These are phyloP conservation scores for Pseudanteris insignis DNA, from an alignment of 2,888 invertebrate species.

Conservation along the genomic window DNA sequence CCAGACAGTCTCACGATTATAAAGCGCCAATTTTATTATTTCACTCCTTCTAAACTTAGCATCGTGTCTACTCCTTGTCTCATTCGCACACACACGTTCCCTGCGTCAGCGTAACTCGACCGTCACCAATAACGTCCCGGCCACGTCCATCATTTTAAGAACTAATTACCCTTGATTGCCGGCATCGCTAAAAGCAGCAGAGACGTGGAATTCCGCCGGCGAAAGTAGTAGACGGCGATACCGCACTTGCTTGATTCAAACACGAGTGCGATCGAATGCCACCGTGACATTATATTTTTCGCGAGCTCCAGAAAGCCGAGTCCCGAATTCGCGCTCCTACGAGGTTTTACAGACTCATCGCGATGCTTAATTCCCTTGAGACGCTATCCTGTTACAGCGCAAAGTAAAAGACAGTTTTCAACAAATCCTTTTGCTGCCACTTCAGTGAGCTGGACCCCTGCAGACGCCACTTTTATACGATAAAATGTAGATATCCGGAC, in stretches of 20 bases:
- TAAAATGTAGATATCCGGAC: conserved; percentile 24
- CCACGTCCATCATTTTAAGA: conserved; percentile 52
- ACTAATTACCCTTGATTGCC: conserved; percentile 55
- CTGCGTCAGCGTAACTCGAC: conserved; percentile 12
- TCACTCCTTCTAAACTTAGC: conserved; percentile 51
- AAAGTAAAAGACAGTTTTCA: conserved; percentile 9
- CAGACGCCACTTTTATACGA: conserved; percentile 12
- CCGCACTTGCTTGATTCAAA: conserved; percentile 51
- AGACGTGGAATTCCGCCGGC: conserved; percentile 8
- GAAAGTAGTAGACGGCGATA: conserved; percentile 28
- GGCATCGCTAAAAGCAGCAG: conserved; percentile 8
- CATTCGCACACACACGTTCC: conserved; percentile 28
- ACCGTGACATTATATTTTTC: conserved; percentile 18
- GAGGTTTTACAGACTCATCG: conserved; percentile 3
- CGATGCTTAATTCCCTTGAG: conserved; percentile 13
- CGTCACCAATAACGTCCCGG: conserved; percentile 52
- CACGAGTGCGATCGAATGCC: conserved; percentile 19
- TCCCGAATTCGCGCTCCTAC: conserved; percentile 2
- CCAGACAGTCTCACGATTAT: conserved; percentile 63
- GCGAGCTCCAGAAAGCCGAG: conserved; percentile 3
- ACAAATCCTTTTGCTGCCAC: conserved; percentile 13
- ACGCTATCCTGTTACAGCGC: conserved; percentile 4
- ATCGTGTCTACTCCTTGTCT: conserved; percentile 42
- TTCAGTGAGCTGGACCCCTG: conserved; percentile 11
- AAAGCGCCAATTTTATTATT: conserved; percentile 63